A percentile compares a stretch with the other conserved stretches of the same genome.
Evolutionary conservation across 2,888 invertebrate species (phyloP).

Genomic region (Alentia gelatinosa): DNA sequence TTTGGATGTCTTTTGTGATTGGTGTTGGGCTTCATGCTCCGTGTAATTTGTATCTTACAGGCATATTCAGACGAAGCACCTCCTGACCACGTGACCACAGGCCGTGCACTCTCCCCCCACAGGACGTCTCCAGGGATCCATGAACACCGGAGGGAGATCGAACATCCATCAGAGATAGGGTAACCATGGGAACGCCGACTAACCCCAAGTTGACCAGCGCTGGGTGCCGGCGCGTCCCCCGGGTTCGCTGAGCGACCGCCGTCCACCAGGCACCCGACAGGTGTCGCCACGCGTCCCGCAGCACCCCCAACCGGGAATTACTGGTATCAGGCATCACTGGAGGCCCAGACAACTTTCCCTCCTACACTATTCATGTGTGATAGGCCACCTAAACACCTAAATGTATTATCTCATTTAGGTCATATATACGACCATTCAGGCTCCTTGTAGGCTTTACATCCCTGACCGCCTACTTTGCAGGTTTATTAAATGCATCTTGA

Average conservation of each 20-base stretch:
- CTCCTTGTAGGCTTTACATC: no score
- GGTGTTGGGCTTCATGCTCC: no score
- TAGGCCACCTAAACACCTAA: no score
- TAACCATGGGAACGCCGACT: background rate
- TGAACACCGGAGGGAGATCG: conserved; percentile 1
- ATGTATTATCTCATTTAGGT: no score
- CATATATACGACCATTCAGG: no score
- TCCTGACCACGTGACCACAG: background rate
- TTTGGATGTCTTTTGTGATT: no score
- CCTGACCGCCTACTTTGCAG: no score
- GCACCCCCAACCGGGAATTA: background rate
- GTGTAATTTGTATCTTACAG: no score
- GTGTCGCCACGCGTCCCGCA: background rate
- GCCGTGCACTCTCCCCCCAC: background rate
- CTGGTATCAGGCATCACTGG: background rate
- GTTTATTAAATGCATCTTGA: no score
- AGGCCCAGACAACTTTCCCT: no score
- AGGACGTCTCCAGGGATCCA: background rate
- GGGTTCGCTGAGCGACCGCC: background rate
- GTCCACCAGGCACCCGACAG: background rate
- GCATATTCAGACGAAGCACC: background rate
- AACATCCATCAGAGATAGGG: background rate
- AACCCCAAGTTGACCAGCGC: background rate
- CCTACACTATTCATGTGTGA: no score
- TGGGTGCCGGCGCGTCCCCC: background rate